These are phyloP conservation scores for Dromas ardeola DNA, from an alignment of 2,113 vertebrate species.

Conservation along the genomic window DNA sequence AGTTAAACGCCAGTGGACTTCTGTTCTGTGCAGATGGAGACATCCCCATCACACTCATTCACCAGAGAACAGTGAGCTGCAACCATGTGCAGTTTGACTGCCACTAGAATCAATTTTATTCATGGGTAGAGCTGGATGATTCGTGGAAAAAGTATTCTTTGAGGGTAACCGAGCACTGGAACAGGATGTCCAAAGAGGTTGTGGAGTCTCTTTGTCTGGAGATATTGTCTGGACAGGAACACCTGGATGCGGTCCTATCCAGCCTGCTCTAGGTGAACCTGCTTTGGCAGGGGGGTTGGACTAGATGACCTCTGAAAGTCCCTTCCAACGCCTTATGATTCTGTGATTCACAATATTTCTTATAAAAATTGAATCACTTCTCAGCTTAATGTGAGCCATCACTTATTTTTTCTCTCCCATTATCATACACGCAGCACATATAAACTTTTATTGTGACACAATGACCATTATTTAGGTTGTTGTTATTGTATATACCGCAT, in stretches of 20 bases:
- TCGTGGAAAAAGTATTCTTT: neutral
- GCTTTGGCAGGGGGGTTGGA: neutral
- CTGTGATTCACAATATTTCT: neutral
- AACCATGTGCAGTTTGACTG: neutral
- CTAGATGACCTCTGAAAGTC: neutral
- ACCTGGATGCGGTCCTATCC: neutral
- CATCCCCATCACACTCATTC: neutral
- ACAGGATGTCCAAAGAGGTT: neutral
- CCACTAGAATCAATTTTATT: neutral
- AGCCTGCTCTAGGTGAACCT: neutral
- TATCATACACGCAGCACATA: neutral
- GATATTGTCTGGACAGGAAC: no score
- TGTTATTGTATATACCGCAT: neutral
- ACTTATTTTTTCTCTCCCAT: neutral
- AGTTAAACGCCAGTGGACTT: neutral
- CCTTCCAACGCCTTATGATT: neutral
- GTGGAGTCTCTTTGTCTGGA: neutral
- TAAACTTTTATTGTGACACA: neutral
- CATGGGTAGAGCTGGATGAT: neutral
- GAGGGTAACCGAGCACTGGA: neutral
- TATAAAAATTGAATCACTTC: neutral
- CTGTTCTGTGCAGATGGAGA: neutral
- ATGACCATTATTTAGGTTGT: neutral
- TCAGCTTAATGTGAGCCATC: neutral
- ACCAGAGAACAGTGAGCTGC: neutral